Evolutionary conservation across 1,140 invertebrate species (phyloP).

Genomic region (Drosophila guanche): DNA sequence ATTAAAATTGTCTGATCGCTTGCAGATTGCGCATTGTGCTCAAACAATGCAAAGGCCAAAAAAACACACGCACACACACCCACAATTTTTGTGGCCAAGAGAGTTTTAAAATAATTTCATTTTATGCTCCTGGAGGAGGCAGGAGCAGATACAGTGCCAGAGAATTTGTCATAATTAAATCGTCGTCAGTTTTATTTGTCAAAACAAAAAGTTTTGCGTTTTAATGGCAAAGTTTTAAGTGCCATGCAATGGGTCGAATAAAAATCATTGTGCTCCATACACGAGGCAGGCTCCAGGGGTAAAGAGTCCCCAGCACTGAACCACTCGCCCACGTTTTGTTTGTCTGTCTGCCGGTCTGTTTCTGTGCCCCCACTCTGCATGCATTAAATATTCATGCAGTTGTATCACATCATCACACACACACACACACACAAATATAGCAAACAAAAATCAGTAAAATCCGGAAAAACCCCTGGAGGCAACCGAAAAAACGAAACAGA

Average conservation of each 20-base stretch:
- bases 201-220: slow-evolving; percentile 55
- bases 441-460: slow-evolving; percentile 11
- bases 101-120: slow-evolving; percentile 70
- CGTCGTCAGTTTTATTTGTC: slow-evolving; percentile 71
- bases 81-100: slow-evolving; percentile 36
- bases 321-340: neutral
- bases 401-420: slow-evolving; percentile 32
- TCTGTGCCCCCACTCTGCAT: slow-evolving; percentile 28
- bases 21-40: slow-evolving; percentile 61
- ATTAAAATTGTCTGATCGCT: slow-evolving; percentile 77
- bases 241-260: slow-evolving; percentile 57
- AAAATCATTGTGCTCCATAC: slow-evolving; percentile 54
- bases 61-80: slow-evolving; percentile 1
- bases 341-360: neutral
- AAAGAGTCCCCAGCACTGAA: neutral
- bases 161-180: slow-evolving; percentile 71
- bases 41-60: slow-evolving; percentile 22
- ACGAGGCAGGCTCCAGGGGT: slow-evolving; percentile 23
- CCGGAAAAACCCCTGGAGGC: slow-evolving; percentile 1
- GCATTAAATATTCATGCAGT: slow-evolving; percentile 80
- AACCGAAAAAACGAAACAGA: slow-evolving; percentile 16
- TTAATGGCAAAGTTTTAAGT: slow-evolving; percentile 56
- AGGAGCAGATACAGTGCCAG: slow-evolving; percentile 17
- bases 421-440: neutral
- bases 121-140: slow-evolving; percentile 40